A percentile compares a stretch with the other conserved stretches of the same genome.
These are phyloP conservation scores for Eubasilissa splendida DNA, from an alignment of 2,888 invertebrate genomes.

Conservation along the genomic window DNA sequence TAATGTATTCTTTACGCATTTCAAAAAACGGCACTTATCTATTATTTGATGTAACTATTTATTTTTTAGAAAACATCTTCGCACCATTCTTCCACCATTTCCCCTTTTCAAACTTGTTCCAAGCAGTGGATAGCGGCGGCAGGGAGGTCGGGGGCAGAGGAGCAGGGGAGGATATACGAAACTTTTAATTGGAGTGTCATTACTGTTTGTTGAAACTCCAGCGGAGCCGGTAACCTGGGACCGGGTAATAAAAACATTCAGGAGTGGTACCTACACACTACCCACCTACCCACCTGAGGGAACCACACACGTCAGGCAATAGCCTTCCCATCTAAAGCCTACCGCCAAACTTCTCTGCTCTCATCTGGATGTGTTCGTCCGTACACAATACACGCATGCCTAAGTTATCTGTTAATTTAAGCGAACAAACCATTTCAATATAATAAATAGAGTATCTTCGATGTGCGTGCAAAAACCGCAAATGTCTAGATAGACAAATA, in stretches of 20 bases:
- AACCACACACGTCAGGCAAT: constrained; percentile 20
- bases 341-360: neutral
- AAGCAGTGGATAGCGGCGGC: constrained; percentile 32
- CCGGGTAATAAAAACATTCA: constrained; percentile 49
- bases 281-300: constrained; percentile 9
- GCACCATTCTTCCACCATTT: neutral
- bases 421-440: too few species aligned
- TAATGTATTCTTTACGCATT: too few species aligned
- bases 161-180: constrained; percentile 60
- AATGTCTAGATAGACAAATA: too few species aligned
- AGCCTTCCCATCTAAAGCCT: neutral
- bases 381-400: neutral
- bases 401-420: neutral
- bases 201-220: constrained; percentile 61
- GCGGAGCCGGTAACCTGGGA: constrained; percentile 43
- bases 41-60: neutral
- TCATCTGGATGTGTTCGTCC: neutral
- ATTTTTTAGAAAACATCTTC: neutral
- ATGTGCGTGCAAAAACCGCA: too few species aligned
- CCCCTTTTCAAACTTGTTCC: constrained; percentile 12
- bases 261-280: constrained; percentile 5
- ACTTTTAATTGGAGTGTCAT: constrained; percentile 75
- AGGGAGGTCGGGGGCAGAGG: neutral
- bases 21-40: too few species aligned
- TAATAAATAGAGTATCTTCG: too few species aligned